A percentile compares a stretch with the other conserved stretches of the same genome.
Evolutionary conservation across 2,888 invertebrate genomes (phyloP).

Genomic region (Callyntrura guangdongensis): DNA sequence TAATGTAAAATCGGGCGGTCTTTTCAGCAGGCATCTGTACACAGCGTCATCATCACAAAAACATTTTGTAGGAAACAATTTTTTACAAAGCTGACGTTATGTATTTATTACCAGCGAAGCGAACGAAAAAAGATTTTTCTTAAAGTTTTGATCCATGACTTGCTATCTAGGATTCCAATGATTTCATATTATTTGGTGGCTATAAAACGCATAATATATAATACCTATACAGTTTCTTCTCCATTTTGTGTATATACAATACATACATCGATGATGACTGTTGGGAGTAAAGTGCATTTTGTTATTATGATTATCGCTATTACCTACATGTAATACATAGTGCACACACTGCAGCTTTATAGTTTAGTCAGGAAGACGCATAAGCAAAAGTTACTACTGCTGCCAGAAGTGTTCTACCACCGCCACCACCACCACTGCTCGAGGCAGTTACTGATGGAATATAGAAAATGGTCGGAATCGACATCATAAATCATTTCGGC

Average conservation of each 20-base stretch:
- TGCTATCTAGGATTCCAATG: constrained; percentile 62
- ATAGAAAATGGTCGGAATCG: constrained; percentile 85
- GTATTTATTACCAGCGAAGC: constrained; percentile 70
- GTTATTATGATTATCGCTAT: constrained; percentile 55
- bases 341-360: constrained; percentile 42
- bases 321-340: constrained; percentile 43
- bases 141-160: constrained; percentile 70
- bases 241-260: neutral
- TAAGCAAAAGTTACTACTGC: constrained; percentile 20
- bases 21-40: neutral
- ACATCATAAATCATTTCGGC: constrained; percentile 84
- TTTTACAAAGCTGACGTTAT: constrained; percentile 67
- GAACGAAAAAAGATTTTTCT: constrained; percentile 75
- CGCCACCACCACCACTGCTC: constrained; percentile 57
- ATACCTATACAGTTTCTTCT: neutral
- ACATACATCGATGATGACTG: neutral
- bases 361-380: constrained; percentile 36
- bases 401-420: constrained; percentile 15
- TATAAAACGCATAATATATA: neutral
- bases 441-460: constrained; percentile 78
- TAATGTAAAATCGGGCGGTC: constrained; percentile 65
- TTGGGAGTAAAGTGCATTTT: constrained; percentile 66
- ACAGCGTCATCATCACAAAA: constrained; percentile 19
- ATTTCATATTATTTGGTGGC: constrained; percentile 29
- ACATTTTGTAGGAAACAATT: constrained; percentile 59